These are phyloP conservation scores for Zele albiditarsus DNA, from an alignment of 2,888 invertebrate species.

Conservation along the genomic window DNA sequence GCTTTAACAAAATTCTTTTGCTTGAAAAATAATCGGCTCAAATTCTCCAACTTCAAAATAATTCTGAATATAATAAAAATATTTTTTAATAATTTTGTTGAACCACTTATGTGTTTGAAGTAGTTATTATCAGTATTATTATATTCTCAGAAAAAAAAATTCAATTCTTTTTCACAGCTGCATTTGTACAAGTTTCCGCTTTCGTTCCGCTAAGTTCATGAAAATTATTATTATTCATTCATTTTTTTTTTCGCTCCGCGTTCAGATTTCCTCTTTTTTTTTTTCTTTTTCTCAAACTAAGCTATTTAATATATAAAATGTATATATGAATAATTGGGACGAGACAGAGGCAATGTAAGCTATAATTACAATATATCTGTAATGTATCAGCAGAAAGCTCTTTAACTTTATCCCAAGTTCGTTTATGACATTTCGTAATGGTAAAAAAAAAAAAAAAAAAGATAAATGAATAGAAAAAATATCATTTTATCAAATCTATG, in stretches of 20 bases:
- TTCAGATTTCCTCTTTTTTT: not conserved
- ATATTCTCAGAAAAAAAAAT: not conserved
- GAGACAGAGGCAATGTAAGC: constrained; percentile 45
- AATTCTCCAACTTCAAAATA: too few relatives aligned
- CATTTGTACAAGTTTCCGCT: not conserved
- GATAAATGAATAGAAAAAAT: constrained; percentile 20
- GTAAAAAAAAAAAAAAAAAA: not conserved
- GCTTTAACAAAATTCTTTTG: not conserved
- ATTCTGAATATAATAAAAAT: too few relatives aligned
- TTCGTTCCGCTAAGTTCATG: not conserved
- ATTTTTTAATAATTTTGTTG: too few relatives aligned
- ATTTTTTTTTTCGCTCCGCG: not conserved
- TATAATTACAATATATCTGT: constrained; percentile 46
- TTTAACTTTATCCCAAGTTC: not conserved
- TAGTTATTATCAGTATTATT: not conserved
- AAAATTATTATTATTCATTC: not conserved
- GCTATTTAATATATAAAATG: not conserved
- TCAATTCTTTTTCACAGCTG: not conserved
- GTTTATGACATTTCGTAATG: not conserved
- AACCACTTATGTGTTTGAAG: not conserved
- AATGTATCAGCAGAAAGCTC: constrained; percentile 42
- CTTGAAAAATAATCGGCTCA: too few relatives aligned
- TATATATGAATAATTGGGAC: constrained; percentile 16
- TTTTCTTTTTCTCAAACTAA: constrained; percentile 1
- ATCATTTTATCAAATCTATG: not conserved